Conservation (phyloP, 1,140 invertebrate species). For the Nomia melanderi region DNA sequence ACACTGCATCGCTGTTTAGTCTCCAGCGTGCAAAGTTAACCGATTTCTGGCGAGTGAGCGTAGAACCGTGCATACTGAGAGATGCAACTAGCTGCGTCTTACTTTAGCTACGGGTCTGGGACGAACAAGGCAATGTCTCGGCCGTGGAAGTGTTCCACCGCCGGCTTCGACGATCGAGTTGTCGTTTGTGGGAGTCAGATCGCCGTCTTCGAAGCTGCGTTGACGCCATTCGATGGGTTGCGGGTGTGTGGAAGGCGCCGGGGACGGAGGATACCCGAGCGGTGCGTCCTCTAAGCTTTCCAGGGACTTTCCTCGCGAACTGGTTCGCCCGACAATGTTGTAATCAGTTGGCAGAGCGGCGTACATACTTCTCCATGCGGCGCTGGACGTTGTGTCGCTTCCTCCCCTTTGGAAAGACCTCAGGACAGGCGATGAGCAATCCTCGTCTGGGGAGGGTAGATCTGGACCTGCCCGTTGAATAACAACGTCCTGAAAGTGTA, state of each 20-base stretch:
- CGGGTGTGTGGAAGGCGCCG: constrained; percentile 70
- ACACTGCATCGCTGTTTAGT: no score
- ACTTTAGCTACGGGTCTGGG: constrained; percentile 93
- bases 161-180: constrained; percentile 84
- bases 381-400: constrained; percentile 61
- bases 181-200: constrained; percentile 94
- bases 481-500: constrained; percentile 74
- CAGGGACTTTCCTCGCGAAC: constrained; percentile 87
- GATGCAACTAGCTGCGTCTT: no score
- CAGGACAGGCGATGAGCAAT: constrained; percentile 78
- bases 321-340: constrained; percentile 65
- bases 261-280: constrained; percentile 77
- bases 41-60: no score
- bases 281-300: constrained; percentile 87
- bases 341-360: constrained; percentile 71
- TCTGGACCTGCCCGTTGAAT: constrained; percentile 77
- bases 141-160: constrained; percentile 92
- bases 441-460: constrained; percentile 79
- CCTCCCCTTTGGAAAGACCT: constrained; percentile 76
- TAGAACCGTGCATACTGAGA: no score
- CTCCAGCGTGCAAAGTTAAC: no score
- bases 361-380: constrained; percentile 77
- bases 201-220: constrained; percentile 93
- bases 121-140: constrained; percentile 88
- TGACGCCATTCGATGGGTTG: constrained; percentile 84